A percentile compares a stretch with the other conserved stretches of the same genome.
These are phyloP conservation scores for Ganaspis sp. DNA, from an alignment of 1,140 invertebrate genomes.

Conservation along the genomic window DNA sequence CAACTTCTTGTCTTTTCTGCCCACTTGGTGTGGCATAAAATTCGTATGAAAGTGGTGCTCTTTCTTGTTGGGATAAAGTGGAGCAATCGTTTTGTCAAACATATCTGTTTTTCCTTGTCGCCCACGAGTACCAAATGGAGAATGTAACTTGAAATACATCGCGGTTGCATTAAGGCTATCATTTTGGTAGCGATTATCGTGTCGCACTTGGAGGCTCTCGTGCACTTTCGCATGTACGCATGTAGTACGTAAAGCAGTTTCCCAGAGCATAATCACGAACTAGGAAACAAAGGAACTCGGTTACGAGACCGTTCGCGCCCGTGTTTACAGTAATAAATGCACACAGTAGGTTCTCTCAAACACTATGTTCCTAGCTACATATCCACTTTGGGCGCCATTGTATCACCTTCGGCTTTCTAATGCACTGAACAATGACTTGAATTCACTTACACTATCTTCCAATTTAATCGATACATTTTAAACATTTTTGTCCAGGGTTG, in stretches of 20 bases:
- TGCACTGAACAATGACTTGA: constrained; percentile 4
- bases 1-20: constrained; percentile 23
- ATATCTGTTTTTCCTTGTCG: constrained; percentile 22
- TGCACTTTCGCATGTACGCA: background rate
- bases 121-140: constrained; percentile 14
- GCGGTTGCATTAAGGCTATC: background rate
- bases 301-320: constrained; percentile 23
- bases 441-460: background rate
- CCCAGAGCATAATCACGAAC: constrained; percentile 26
- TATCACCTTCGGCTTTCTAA: constrained; percentile 27
- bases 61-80: background rate
- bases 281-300: constrained; percentile 25
- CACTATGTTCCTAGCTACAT: constrained; percentile 7
- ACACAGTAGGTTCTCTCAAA: background rate
- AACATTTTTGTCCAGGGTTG: background rate
- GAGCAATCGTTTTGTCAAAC: constrained; percentile 24
- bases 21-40: constrained; percentile 4
- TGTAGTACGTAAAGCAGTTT: constrained; percentile 26
- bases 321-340: constrained; percentile 21
- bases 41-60: constrained; percentile 2
- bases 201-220: background rate
- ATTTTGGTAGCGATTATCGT: constrained; percentile 22
- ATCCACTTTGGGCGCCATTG: constrained; percentile 3
- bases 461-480: constrained; percentile 6
- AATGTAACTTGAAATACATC: constrained; percentile 3